Evolutionary conservation across 2,113 vertebrate genomes (phyloP).

Genomic region (Caranx melampygus): DNA sequence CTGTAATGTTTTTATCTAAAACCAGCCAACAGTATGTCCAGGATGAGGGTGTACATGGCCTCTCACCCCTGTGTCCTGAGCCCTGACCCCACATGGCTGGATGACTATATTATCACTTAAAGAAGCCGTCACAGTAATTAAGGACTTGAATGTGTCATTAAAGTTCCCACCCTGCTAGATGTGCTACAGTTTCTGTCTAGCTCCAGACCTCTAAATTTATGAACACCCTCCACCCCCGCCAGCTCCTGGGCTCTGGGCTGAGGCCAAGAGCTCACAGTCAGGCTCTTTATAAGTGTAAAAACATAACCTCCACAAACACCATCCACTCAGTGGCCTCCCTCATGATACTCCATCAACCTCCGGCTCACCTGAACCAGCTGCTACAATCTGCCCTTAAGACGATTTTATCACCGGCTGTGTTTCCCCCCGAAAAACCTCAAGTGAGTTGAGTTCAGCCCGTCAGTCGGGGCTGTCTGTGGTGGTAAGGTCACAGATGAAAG

Average conservation of each 20-base stretch:
- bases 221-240: neutral
- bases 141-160: neutral
- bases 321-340: neutral
- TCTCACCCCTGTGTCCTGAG: no score
- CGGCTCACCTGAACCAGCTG: neutral
- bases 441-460: slow-evolving; percentile 4
- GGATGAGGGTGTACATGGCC: no score
- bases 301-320: neutral
- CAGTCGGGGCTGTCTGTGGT: slow-evolving; percentile 37
- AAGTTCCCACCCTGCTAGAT: neutral
- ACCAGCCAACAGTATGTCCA: no score
- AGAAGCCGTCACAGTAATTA: neutral
- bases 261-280: neutral
- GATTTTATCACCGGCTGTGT: neutral
- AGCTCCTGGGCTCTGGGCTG: neutral
- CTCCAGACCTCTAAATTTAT: neutral
- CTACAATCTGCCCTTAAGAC: neutral
- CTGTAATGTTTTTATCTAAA: neutral
- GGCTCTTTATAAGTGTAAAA: no score
- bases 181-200: neutral
- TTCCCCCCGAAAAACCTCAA: neutral
- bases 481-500: slow-evolving; percentile 56
- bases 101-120: neutral
- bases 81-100: neutral
- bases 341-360: neutral